Evolutionary conservation across 2,888 invertebrate genomes (phyloP), one percentile per base, ranked within the genome.

Genomic region (Maniola hyperantus): DNA sequence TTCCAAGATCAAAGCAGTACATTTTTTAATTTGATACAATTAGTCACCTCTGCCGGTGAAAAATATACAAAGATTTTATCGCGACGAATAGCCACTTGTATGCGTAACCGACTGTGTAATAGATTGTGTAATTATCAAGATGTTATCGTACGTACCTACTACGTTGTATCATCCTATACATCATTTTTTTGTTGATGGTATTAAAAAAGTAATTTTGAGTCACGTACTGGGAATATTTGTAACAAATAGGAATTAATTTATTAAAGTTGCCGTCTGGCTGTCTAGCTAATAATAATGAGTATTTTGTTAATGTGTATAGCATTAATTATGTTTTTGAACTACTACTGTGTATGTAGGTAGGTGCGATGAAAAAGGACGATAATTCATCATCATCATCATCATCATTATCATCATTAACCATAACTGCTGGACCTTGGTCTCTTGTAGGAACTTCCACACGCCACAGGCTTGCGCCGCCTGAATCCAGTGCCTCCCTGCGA

Each of bases 61-160:
- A 66, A 62, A 72, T 71, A 51, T 58, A 18, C 55, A 33, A 50
- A 69, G 72, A 71, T 68, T 39, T 54, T 66, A 71, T 72, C 69
- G 46, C 39, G 20, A 7, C 36, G 50, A 36, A 57, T 26, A n/a
- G n/a, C 54, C 36, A 48, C 34, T 55, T 66, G 46, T 44, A 46
- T 39, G 18, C n/a, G 50, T 44, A 62, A 68, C 33, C 54, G 44
- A 55, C 50, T 59, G 53, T 63, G 7, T 44, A 46, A 62, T 66
- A 34, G 39, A 65, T 59, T 18, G 15, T 57, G 8, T 62, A 53
- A 65, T 68, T 63, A 58, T 68, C 48, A 59, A 66, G 68, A 66
- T 66, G 34, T 48, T 55, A 62, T 62, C 62, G 26, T n/a, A 18
- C 48, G 10, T 48, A 6, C 15, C 20, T 42, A 42, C 20, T 6